A percentile compares a stretch with the other conserved stretches of the same genome.
Evolutionary conservation across 2,113 vertebrate genomes (phyloP).

Genomic region (pig (Sus scrofa)): DNA sequence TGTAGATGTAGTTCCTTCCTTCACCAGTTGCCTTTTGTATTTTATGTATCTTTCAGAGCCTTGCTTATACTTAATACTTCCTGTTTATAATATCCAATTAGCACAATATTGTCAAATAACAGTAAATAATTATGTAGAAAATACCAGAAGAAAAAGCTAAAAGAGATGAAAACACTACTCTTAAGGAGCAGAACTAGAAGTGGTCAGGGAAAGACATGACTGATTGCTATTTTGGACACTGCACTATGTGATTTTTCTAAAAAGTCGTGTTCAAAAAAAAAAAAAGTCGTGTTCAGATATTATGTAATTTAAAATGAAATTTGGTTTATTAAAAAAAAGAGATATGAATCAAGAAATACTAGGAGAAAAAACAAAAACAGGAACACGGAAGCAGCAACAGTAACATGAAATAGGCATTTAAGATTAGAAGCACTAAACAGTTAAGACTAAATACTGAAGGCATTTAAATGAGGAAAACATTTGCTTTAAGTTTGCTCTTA

Average conservation of each 20-base stretch:
- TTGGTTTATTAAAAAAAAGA: constrained; percentile 3
- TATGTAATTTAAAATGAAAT: background rate
- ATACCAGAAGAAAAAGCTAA: background rate
- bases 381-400: background rate
- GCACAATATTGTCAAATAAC: background rate
- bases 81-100: background rate
- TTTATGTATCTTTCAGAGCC: background rate
- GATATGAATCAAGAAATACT: background rate
- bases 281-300: background rate
- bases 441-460: background rate
- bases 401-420: background rate
- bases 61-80: background rate
- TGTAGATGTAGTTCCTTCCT: background rate
- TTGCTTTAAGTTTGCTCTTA: background rate
- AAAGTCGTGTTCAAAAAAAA: background rate
- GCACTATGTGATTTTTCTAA: background rate
- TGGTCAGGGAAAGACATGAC: background rate
- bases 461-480: background rate
- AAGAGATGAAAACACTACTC: background rate
- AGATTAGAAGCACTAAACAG: background rate
- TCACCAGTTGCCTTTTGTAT: too few relatives aligned
- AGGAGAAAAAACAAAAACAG: background rate
- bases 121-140: background rate
- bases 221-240: background rate
- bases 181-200: background rate